Percentiles rank a stretch among this genome's conserved stretches.
These are phyloP conservation scores for Epinephelus malabaricus DNA, from an alignment of 2,797 vertebrate species.

Conservation along the genomic window DNA sequence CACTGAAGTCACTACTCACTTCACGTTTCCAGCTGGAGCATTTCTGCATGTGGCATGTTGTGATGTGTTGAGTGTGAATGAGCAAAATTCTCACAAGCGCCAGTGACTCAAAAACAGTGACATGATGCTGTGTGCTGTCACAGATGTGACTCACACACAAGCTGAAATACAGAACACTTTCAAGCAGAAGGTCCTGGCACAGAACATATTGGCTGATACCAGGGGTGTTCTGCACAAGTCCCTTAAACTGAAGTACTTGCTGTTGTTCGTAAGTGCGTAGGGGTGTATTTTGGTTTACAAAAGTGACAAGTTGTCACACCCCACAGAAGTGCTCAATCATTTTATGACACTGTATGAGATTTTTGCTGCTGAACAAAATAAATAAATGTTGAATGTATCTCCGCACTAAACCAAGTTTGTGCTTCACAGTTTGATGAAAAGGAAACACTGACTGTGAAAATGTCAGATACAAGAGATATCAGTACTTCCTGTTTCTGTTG, in stretches of 20 bases:
- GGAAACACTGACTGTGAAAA: not conserved
- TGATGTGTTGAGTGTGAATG: conserved; percentile 52
- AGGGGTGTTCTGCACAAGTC: not conserved
- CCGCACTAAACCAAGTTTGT: not conserved
- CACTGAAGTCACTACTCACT: not conserved
- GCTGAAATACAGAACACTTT: conserved; percentile 53
- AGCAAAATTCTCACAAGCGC: conserved; percentile 37
- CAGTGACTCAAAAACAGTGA: conserved; percentile 68
- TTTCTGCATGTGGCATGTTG: conserved; percentile 31
- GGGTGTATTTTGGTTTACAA: not conserved
- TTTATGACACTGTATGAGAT: not conserved
- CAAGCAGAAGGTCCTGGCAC: conserved; percentile 54
- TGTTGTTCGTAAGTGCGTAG: not conserved
- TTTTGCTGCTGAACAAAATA: not conserved
- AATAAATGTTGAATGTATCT: not conserved
- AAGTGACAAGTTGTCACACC: not conserved
- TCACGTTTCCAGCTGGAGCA: conserved; percentile 27
- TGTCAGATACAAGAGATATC: conserved; percentile 1
- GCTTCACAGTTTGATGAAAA: conserved; percentile 5
- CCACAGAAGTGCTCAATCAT: not conserved
- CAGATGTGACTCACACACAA: conserved; percentile 75
- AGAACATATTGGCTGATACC: conserved; percentile 52
- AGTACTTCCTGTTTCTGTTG: conserved; percentile 12
- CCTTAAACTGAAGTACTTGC: not conserved
- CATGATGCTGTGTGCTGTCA: conserved; percentile 53